These are phyloP conservation scores for Zosterops japonicus DNA, from an alignment of 2,113 vertebrate genomes.

Conservation along the genomic window DNA sequence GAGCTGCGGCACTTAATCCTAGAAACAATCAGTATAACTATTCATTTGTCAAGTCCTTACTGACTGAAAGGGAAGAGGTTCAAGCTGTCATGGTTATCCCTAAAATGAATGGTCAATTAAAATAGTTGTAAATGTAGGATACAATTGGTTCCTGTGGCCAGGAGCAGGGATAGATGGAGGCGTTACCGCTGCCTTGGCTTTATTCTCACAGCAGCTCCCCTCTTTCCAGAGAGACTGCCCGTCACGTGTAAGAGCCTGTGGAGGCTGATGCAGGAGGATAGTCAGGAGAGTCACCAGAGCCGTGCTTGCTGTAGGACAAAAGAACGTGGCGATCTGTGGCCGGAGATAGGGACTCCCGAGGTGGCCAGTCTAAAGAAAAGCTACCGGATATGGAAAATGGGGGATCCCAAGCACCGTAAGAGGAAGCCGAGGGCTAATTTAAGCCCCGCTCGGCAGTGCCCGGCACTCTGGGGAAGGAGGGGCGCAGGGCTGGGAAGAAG, in stretches of 20 bases:
- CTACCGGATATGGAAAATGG: background rate
- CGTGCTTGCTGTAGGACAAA: background rate
- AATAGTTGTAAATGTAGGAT: background rate
- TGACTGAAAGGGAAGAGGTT: background rate
- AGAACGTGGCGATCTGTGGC: background rate
- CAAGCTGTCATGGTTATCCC: background rate
- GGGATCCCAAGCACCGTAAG: background rate
- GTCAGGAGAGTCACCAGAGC: background rate
- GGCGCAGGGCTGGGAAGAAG: background rate
- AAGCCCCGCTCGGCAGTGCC: background rate
- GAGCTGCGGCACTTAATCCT: background rate
- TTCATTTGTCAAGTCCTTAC: background rate
- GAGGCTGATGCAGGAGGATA: background rate
- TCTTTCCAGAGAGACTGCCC: background rate
- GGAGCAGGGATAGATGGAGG: background rate
- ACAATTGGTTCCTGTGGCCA: background rate
- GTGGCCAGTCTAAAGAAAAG: background rate
- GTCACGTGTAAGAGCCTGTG: background rate
- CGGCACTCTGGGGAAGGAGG: background rate
- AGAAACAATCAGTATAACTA: background rate
- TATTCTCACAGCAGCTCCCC: background rate
- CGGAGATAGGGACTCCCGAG: background rate
- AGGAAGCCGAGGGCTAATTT: background rate
- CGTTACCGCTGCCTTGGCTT: background rate
- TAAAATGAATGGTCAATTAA: background rate